Percentiles rank a stretch among this genome's conserved stretches.
phyloP scores from a whole-genome alignment of 2,888 invertebrate species.

The Carpatolechia fugitivella region DNA sequence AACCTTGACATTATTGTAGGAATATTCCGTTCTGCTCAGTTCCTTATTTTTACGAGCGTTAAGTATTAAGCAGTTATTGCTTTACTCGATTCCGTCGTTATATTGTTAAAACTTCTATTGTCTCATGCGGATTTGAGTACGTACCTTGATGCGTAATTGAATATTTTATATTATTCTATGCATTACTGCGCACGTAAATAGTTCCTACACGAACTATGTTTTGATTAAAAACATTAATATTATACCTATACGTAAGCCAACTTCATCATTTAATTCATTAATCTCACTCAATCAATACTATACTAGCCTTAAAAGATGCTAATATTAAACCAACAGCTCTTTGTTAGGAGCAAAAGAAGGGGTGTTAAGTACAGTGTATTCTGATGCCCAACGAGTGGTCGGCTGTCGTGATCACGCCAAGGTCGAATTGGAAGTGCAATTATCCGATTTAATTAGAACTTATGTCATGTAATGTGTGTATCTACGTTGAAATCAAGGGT shows the following conservation, averaged over 20 bases:
- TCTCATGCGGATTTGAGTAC: not conserved
- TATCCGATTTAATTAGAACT: not conserved
- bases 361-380: not conserved
- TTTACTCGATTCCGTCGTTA: not conserved
- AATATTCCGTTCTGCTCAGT: constrained; percentile 8
- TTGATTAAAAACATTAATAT: not conserved
- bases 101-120: not conserved
- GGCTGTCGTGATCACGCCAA: not conserved
- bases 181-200: no score
- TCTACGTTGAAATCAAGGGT: no score
- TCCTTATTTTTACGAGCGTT: constrained; percentile 13
- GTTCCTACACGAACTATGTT: not conserved
- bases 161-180: no score
- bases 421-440: not conserved
- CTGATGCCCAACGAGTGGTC: not conserved
- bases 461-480: not conserved
- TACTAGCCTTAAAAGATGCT: no score
- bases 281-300: no score
- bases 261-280: no score
- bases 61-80: not conserved
- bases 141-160: not conserved
- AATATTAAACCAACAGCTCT: not conserved
- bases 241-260: not conserved
- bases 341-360: no score
- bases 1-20: constrained; percentile 18